Evolutionary conservation across 2,113 vertebrate species (phyloP).

Genomic region (Rallus limicola): DNA sequence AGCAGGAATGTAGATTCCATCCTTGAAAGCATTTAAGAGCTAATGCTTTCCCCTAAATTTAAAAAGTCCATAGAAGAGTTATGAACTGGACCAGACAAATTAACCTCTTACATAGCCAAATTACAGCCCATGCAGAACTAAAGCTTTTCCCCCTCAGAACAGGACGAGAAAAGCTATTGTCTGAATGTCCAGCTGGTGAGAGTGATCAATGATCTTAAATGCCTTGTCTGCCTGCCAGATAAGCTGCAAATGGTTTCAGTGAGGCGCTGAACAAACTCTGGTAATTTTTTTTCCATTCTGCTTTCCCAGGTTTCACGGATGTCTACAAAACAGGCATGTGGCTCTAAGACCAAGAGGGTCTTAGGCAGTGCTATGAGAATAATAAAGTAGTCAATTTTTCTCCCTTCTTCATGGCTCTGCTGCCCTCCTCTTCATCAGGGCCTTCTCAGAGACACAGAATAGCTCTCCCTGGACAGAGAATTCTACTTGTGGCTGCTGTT

Average conservation of each 20-base stretch:
- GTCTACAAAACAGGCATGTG: neutral
- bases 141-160: neutral
- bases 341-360: neutral
- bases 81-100: neutral
- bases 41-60: neutral
- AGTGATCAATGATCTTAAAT: neutral
- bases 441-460: neutral
- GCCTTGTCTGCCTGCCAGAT: neutral
- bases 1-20: neutral
- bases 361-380: neutral
- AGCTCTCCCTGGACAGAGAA: neutral
- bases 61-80: neutral
- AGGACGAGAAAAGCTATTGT: neutral
- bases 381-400: neutral
- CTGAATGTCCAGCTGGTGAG: neutral
- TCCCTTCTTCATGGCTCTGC: neutral
- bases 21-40: neutral
- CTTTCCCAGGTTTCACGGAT: neutral
- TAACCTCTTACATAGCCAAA: neutral
- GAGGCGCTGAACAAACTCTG: neutral
- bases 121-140: neutral
- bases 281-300: neutral
- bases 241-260: neutral
- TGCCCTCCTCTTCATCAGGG: neutral
- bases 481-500: neutral